Conservation (phyloP, 2,888 invertebrate species). For the Lomographa bimaculata region DNA sequence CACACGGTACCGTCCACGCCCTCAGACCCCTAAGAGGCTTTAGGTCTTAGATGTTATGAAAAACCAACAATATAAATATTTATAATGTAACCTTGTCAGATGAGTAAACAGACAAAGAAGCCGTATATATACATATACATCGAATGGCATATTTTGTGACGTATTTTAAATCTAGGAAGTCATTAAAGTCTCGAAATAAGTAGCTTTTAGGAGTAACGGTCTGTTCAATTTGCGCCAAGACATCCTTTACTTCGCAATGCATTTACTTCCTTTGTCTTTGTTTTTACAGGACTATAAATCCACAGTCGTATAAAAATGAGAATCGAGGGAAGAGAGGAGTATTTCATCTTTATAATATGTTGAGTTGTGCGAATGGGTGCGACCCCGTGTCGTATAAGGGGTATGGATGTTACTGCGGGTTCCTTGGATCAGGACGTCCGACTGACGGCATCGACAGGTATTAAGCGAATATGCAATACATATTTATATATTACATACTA, state of each 20-base stretch:
- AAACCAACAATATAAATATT: too few relatives aligned
- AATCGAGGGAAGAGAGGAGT: constrained; percentile 88
- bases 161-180: constrained; percentile 8
- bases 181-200: background rate
- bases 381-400: constrained; percentile 93
- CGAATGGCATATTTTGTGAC: background rate
- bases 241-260: constrained; percentile 4
- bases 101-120: background rate
- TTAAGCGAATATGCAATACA: too few relatives aligned
- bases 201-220: constrained; percentile 13
- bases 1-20: too few relatives aligned
- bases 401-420: constrained; percentile 96
- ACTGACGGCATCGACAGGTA: constrained; percentile 93
- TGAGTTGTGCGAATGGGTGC: constrained; percentile 93
- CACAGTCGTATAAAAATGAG: constrained; percentile 49
- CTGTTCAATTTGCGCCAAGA: constrained; percentile 2
- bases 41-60: too few relatives aligned
- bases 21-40: too few relatives aligned
- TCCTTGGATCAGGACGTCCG: constrained; percentile 90
- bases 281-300: constrained; percentile 55
- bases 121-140: background rate
- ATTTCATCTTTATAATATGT: constrained; percentile 92
- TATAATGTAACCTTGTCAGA: too few relatives aligned
- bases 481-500: too few relatives aligned
- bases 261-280: constrained; percentile 5